Evolutionary conservation across 1,140 invertebrate species (phyloP).

Genomic region (Zophobas morio): DNA sequence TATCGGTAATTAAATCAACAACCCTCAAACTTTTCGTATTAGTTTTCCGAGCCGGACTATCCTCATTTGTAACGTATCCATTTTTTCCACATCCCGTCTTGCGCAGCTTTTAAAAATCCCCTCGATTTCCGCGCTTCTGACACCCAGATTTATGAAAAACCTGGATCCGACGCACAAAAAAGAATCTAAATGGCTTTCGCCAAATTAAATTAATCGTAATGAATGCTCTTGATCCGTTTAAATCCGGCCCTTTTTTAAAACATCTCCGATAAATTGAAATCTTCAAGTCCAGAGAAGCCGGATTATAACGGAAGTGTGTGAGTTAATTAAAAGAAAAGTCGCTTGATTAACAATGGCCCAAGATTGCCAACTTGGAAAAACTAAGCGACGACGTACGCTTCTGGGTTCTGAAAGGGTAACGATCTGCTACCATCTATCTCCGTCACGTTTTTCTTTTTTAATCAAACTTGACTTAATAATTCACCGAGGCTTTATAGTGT

Average conservation of each 20-base stretch:
- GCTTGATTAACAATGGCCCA: neutral
- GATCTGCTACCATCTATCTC: conserved; percentile 9
- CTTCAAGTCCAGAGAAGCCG: neutral
- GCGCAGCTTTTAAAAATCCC: neutral
- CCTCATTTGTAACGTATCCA: too few species aligned
- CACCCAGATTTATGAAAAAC: conserved; percentile 7
- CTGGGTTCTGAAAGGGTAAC: too few species aligned
- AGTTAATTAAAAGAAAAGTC: neutral
- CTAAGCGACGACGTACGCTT: too few species aligned
- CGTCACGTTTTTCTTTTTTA: conserved; percentile 22
- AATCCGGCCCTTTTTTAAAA: neutral
- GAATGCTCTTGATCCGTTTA: neutral
- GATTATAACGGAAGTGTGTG: neutral
- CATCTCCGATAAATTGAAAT: neutral
- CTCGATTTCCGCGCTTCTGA: neutral
- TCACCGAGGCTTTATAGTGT: conserved; percentile 15
- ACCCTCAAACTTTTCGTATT: neutral
- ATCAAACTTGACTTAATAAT: conserved; percentile 35
- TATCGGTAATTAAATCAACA: conserved; percentile 14
- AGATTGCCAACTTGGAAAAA: neutral
- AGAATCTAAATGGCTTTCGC: neutral
- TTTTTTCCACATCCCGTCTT: too few species aligned
- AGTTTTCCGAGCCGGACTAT: neutral
- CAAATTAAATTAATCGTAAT: neutral
- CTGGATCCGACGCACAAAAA: neutral